Evolutionary conservation across 1,140 invertebrate genomes (phyloP), one percentile per base, ranked within the genome.

Genomic region (Meteorus sp.): DNA sequence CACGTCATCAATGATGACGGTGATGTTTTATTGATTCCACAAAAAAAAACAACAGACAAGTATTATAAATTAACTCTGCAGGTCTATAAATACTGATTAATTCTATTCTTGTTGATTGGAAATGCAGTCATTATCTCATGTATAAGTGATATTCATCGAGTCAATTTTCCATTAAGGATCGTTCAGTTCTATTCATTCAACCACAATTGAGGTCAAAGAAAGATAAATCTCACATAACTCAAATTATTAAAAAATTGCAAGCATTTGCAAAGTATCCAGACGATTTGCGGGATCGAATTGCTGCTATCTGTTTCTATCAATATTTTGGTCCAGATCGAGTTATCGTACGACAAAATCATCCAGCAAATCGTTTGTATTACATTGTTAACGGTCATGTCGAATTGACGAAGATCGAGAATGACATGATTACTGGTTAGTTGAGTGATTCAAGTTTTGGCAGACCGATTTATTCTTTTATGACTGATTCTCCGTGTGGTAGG

Each of bases 331-430:
- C 82, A 0, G 78, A 74, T 1, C 77, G 85, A 0, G 71, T 78
- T 0, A 82, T 88, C 8, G 82, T 86, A 2, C 81, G 81, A 8
- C 83, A 86, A 63, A 77, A 79, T 53, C 83, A 84, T 19, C 74
- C 78, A n/a, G 79, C 85, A 0, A 69, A 77, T 35, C 80, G 79
- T 8, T 61, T 86, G 48, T 87, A 86, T 69, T 86, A 83, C 63
- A 79, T 88, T n/a, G 63, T 86, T 1, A 79, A 68, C 1, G 86
- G 85, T 15, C 81, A 85, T 60, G 76, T 85, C 1, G 65, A 65
- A 11, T 72, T 85, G 19, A 81, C 78, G 19, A 81, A 79, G 54
- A 68, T 76, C 51, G 65, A 77, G 1, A 82, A 63, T 25, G 84
- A 87, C 60, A 73, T 80, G 11, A 64, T 84, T n/a, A 74, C 73